These are phyloP conservation scores for Cyprinodon brontotheroides DNA, from an alignment of 2,113 vertebrate species.

Conservation along the genomic window DNA sequence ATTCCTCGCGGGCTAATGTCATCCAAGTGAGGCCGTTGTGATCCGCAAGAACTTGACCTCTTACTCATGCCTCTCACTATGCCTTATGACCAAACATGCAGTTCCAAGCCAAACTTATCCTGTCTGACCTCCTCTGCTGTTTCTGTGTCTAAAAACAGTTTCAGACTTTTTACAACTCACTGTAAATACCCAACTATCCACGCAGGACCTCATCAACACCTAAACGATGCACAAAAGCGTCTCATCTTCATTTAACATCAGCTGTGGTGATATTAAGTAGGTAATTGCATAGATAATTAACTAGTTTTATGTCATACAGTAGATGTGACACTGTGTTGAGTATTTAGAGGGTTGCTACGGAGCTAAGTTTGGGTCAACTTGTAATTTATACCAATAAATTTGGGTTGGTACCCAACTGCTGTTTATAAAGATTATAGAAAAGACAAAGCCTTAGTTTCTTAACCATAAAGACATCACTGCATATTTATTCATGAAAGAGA, in stretches of 20 bases:
- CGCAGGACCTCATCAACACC: constrained; percentile 14
- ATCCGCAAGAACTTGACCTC: constrained; percentile 26
- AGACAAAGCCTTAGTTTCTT: constrained; percentile 42
- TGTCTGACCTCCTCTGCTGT: constrained; percentile 46
- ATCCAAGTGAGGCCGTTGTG: constrained; percentile 89
- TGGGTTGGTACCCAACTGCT: constrained; percentile 62
- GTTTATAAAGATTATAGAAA: constrained; percentile 17
- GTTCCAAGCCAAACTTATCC: constrained; percentile 49
- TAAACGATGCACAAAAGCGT: constrained; percentile 32
- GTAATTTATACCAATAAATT: constrained; percentile 5
- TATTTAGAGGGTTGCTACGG: constrained; percentile 5
- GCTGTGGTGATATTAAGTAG: constrained; percentile 26
- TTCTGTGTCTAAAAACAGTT: constrained; percentile 10
- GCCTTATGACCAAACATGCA: constrained; percentile 59
- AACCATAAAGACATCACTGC: constrained; percentile 44
- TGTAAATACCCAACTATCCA: constrained; percentile 37
- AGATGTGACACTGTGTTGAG: constrained; percentile 24
- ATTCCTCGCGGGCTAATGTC: constrained; percentile 75
- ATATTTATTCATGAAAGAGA: constrained; percentile 61
- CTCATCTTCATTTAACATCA: constrained; percentile 35
- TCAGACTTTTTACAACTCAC: constrained; percentile 5
- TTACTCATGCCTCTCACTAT: constrained; percentile 32
- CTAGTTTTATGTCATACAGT: constrained; percentile 26
- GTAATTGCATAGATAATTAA: constrained; percentile 30
- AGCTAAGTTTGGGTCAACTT: constrained; percentile 20